Evolutionary conservation across 1,140 invertebrate genomes (phyloP), one percentile per base, ranked within the genome.

Genomic region (Stratiolaelaps scimitus): DNA sequence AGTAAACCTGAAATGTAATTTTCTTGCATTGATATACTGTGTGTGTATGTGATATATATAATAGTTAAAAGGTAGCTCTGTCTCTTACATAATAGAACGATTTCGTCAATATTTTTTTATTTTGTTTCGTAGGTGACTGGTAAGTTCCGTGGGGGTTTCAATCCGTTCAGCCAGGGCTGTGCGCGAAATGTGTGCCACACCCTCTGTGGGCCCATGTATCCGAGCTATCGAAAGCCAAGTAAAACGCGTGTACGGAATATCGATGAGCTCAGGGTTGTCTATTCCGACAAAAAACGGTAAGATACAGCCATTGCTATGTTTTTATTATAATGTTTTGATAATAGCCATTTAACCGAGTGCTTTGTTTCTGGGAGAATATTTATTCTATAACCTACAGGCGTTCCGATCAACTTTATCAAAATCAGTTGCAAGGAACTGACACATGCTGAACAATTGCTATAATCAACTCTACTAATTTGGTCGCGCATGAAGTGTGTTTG

Each of bases 121-220:
- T n/a, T n/a, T 60, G 67, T 46, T 68, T 70, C 68, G 30, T 67
- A 80, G 79, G 92, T 98, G 40, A 97, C 94, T 2, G 92, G 92
- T 45, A 97, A 97, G 81, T 97, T 97, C 80, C 89, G 91, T 75
- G 90, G 90, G 64, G 92, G 91, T 28, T 92, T 89, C 75, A 97
- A 97, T 83, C 93, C 93, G 65, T 97, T 96, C 78, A 92, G 89
- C 6, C 81, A 85, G 75, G 92, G 92, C 45, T 96, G 92, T 75
- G 85, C 86, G 80, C 82, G 84, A 72, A 98, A 98, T 76, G 95
- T 92, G 77, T 91, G 88, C 76, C 91, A 92, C 76, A 87, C 87
- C 69, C 84, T 96, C 72, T 97, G 91, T 79, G 92, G 92, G 69
- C 92, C 92, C 64, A 87, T 91, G 77, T 96, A 90, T 82, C 92